Percentiles rank a stretch among this genome's conserved stretches.
phyloP scores from a whole-genome alignment of 2,113 vertebrate species.

The Toxostoma redivivum region DNA sequence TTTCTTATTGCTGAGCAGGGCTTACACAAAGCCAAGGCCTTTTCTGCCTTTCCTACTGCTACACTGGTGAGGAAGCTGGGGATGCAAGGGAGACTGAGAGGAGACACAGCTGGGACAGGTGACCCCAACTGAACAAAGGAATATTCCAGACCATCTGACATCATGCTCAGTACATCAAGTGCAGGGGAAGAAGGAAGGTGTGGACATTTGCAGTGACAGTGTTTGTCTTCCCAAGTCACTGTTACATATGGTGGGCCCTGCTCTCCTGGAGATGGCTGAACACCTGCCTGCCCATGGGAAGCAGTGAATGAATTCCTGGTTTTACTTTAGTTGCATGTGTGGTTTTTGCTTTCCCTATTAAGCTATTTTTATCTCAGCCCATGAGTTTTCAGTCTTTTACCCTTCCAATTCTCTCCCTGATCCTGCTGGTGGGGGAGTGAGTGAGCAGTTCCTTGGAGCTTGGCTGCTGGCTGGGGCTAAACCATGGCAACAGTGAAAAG shows the following conservation, averaged over 20 bases:
- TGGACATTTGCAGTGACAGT: rapidly evolving
- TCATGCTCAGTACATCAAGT: background rate
- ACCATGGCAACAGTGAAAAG: background rate
- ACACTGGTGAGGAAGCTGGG: rapidly evolving
- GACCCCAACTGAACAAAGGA: background rate
- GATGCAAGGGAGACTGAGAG: rapidly evolving
- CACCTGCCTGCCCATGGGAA: background rate
- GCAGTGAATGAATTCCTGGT: background rate
- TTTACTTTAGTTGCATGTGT: background rate
- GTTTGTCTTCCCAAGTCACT: background rate
- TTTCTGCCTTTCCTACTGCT: background rate
- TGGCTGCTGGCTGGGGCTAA: background rate
- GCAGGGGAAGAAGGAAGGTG: rapidly evolving
- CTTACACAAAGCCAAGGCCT: background rate
- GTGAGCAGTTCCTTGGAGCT: background rate
- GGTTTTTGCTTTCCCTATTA: background rate
- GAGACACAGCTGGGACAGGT: background rate
- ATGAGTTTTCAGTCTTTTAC: background rate
- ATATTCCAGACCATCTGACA: background rate
- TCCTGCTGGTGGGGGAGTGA: background rate
- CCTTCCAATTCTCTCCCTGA: background rate
- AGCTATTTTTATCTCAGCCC: background rate
- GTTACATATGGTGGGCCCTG: too few species aligned
- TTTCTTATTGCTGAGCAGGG: background rate
- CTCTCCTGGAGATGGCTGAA: background rate